These are phyloP conservation scores for Drosophila pallidifrons DNA, from an alignment of 1,140 invertebrate species.

Conservation along the genomic window DNA sequence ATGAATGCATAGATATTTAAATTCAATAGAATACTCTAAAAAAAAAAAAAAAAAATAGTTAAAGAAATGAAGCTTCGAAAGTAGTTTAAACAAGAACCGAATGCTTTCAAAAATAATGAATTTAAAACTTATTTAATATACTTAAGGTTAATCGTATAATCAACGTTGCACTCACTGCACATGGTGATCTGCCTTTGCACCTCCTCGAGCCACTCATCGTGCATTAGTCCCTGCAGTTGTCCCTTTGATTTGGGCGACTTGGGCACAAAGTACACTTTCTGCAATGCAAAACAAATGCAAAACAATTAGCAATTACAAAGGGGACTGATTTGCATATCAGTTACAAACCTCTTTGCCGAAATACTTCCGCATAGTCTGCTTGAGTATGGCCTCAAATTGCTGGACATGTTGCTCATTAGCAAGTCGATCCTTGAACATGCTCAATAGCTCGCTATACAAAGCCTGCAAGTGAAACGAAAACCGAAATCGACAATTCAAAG, in stretches of 20 bases:
- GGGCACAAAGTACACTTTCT: constrained; percentile 81
- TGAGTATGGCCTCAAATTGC: constrained; percentile 89
- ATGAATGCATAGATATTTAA: too few species aligned
- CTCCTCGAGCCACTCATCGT: constrained; percentile 82
- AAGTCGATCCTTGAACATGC: constrained; percentile 92
- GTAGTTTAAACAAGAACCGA: too few species aligned
- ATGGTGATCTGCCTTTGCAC: constrained; percentile 76
- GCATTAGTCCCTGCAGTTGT: constrained; percentile 56
- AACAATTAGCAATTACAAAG: neutral
- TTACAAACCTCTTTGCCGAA: constrained; percentile 71
- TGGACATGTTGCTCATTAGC: constrained; percentile 88
- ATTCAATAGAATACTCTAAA: too few species aligned
- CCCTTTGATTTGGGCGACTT: constrained; percentile 60
- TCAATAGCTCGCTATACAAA: constrained; percentile 90
- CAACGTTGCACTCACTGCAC: constrained; percentile 69
- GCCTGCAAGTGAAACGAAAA: constrained; percentile 85
- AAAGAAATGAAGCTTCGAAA: too few species aligned
- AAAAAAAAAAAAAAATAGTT: too few species aligned
- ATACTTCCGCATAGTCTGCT: constrained; percentile 87
- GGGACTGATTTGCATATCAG: too few species aligned
- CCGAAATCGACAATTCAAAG: constrained; percentile 1
- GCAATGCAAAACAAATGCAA: neutral
- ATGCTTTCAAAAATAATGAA: too few species aligned
- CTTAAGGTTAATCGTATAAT: neutral
- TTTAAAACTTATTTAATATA: neutral